phyloP scores from a whole-genome alignment of 37 sponge, comb jelly and placozoan genomes.

The Spongilla lacustris region DNA sequence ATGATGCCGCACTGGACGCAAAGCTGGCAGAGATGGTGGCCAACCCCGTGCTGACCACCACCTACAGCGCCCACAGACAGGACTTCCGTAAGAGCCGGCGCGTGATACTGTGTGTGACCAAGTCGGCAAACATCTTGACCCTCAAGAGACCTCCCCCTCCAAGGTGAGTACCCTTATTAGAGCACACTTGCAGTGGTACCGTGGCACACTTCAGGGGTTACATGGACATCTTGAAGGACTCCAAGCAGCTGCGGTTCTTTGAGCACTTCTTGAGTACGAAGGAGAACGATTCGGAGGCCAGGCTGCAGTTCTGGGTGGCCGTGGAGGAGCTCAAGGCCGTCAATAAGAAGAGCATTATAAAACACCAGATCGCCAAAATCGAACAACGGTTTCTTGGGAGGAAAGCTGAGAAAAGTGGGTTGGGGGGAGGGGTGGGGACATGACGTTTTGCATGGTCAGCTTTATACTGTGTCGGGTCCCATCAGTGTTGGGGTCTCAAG shows the following conservation, averaged over 20 bases:
- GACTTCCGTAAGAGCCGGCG: background rate
- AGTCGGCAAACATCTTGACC: slow-evolving; percentile 3
- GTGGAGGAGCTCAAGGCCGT: slow-evolving; percentile 67
- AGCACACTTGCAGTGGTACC: background rate
- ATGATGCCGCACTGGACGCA: background rate
- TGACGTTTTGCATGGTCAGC: too few relatives aligned
- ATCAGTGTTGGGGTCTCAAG: background rate
- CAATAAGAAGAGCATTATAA: background rate
- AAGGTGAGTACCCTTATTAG: background rate
- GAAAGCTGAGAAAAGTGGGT: slow-evolving; percentile 34
- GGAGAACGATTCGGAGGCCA: slow-evolving; percentile 29
- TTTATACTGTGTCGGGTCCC: too few relatives aligned
- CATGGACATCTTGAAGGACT: slow-evolving; percentile 52
- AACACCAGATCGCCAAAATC: slow-evolving; percentile 30
- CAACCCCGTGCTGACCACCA: slow-evolving; percentile 50
- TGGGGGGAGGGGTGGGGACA: background rate
- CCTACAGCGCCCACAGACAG: background rate
- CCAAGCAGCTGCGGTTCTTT: slow-evolving; percentile 39
- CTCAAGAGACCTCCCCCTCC: slow-evolving; percentile 24
- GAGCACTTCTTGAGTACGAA: slow-evolving; percentile 39
- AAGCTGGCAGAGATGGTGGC: slow-evolving; percentile 8
- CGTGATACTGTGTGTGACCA: background rate
- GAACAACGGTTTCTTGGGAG: slow-evolving; percentile 37
- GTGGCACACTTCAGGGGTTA: slow-evolving; percentile 32
- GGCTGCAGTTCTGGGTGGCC: slow-evolving; percentile 73